A percentile compares a stretch with the other conserved stretches of the same genome.
Conservation (phyloP, 2,113 vertebrate genomes). For the rat (Rattus norvegicus) region GRCr8 NC_086021.1:124044501-124045000, state of each 20-base stretch:
- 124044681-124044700: conserved; percentile 77
- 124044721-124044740: conserved; percentile 74
- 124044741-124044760: conserved; percentile 67
- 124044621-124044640: conserved; percentile 76
- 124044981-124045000: too few species aligned
- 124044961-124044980: too few species aligned
- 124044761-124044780: conserved; percentile 69
- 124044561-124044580: conserved; percentile 84
- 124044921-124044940: too few species aligned
- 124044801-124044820: conserved; percentile 35
- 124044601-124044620: conserved; percentile 85
- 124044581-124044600: conserved; percentile 82
- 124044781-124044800: conserved; percentile 38
- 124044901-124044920: too few species aligned
- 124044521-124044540: conserved; percentile 85
- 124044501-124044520: conserved; percentile 89
- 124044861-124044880: too few species aligned
- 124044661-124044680: conserved; percentile 62
- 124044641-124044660: conserved; percentile 84
- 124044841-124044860: too few species aligned
- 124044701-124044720: conserved; percentile 59
- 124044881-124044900: too few species aligned
- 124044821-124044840: too few species aligned
- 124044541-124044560: conserved; percentile 84
- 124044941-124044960: too few species aligned